Percentiles rank a stretch among this genome's conserved stretches.
These are phyloP conservation scores for Austrofundulus limnaeus DNA, from an alignment of 2,113 vertebrate species.

Conservation along the genomic window DNA sequence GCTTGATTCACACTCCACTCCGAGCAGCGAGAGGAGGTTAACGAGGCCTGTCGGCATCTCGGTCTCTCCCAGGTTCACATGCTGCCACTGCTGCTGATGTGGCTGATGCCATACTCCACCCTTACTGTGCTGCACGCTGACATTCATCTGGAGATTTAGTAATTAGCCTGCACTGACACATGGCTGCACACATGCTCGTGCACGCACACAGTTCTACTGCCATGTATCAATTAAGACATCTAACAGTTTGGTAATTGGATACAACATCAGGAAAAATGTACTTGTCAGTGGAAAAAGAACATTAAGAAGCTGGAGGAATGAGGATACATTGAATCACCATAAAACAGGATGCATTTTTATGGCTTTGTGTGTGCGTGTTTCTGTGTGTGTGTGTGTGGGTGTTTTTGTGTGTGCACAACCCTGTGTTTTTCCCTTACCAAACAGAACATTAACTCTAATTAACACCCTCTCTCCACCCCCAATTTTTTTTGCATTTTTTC, in stretches of 20 bases:
- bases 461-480: slow-evolving; percentile 9
- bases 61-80: slow-evolving; percentile 50
- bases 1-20: slow-evolving; percentile 15
- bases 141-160: slow-evolving; percentile 69
- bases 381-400: neutral
- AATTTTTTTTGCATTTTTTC: slow-evolving; percentile 7
- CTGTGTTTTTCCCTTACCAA: slow-evolving; percentile 19
- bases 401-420: neutral
- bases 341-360: neutral
- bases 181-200: slow-evolving; percentile 28
- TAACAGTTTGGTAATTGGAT: slow-evolving; percentile 66
- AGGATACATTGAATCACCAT: slow-evolving; percentile 13
- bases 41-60: slow-evolving; percentile 50
- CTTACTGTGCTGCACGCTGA: slow-evolving; percentile 42
- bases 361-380: neutral
- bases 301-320: slow-evolving; percentile 9
- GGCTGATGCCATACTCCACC: slow-evolving; percentile 33
- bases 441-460: slow-evolving; percentile 40
- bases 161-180: slow-evolving; percentile 66
- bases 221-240: slow-evolving; percentile 72
- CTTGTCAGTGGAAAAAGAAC: slow-evolving; percentile 40
- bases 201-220: slow-evolving; percentile 34
- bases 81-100: slow-evolving; percentile 39
- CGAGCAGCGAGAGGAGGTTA: slow-evolving; percentile 41
- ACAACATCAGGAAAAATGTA: slow-evolving; percentile 52